Percentiles rank a stretch among this genome's conserved stretches.
Evolutionary conservation across 1,140 invertebrate genomes (phyloP).

Genomic region (Ctenoplectra terminalis): DNA sequence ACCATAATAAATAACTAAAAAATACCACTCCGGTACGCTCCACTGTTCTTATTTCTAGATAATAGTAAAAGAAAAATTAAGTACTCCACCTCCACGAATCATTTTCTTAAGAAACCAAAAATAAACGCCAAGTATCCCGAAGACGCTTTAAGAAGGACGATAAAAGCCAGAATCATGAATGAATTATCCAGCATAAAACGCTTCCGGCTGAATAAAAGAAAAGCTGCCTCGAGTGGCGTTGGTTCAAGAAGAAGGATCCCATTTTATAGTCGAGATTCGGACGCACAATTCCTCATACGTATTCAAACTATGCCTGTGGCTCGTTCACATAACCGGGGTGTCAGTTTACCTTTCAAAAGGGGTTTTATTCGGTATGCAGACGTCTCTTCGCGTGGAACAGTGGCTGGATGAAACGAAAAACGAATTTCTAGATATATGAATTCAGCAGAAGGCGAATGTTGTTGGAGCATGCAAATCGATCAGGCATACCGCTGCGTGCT

Average conservation of each 20-base stretch:
- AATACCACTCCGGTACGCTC: no score
- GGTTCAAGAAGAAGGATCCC: no score
- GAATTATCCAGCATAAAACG: not conserved
- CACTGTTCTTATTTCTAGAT: no score
- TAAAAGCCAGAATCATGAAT: conserved; percentile 9
- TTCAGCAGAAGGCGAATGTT: not conserved
- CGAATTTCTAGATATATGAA: not conserved
- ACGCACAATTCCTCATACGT: not conserved
- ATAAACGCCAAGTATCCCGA: not conserved
- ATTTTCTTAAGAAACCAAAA: no score
- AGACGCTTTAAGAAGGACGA: no score
- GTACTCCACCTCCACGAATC: not conserved
- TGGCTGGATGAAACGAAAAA: not conserved
- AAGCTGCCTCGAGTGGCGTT: not conserved
- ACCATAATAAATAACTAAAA: no score
- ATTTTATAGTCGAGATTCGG: not conserved
- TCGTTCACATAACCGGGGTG: not conserved
- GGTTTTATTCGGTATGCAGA: conserved; percentile 26
- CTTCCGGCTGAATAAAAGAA: not conserved
- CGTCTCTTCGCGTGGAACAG: not conserved
- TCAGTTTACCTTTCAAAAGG: conserved; percentile 16
- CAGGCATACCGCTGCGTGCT: not conserved
- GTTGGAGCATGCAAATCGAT: conserved; percentile 8
- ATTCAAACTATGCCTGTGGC: conserved; percentile 10
- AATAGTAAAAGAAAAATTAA: no score